Base-by-base conservation (phyloP, 2,888 invertebrate species). In the Sinodicranocentrus sp. region DNA sequence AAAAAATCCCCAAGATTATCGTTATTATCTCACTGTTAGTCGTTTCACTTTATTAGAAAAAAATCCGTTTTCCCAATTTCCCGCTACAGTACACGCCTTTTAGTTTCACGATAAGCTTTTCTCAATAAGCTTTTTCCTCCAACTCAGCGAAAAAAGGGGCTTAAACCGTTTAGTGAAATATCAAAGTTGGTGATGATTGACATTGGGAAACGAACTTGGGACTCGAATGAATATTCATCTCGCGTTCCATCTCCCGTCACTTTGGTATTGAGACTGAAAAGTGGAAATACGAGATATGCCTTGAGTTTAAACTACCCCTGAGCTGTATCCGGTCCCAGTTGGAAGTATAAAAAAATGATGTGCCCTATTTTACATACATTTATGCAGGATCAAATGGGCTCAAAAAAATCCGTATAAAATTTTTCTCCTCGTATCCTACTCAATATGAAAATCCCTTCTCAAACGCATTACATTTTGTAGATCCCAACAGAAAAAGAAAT, bases 181-280 rank as follows among this genome's bases (percentile, higher is more conserved):
- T 1, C 10, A 23, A 3, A 25, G 21, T 25, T 1, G 15, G 10
- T 57, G 57, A 21, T 57, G 57, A 57, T 6, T 57, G 57, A 57
- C 57, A 57, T 19, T 57, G 57, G 57, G 25, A 57, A 57, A 25
- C 54, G 57, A 25, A 57, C 59, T 59, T 59, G 2, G 8, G 59
- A n/a, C n/a, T 1, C 3, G 2, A 2, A 63, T 63, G 63, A 63
- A 63, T 63, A 63, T 63, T 63, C 63, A 63, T 63, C n/a, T 17
- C 63, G 63, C 63, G 63, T 33, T 17, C 21, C 26, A 26, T 19
- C 2, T 3, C 28, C 33, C 57, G 13, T 57, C 23, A 25, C 15
- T 2, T 10, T 17, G 3, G n/a, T 21, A 21, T 54, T 54, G 19
- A 6, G 13, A 21, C 8, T 21, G 54, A 21, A 17, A 54, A 54